Evolutionary conservation across 2,888 invertebrate genomes (phyloP), one percentile per base, ranked within the genome.

Genomic region (Andrena fulva): DNA sequence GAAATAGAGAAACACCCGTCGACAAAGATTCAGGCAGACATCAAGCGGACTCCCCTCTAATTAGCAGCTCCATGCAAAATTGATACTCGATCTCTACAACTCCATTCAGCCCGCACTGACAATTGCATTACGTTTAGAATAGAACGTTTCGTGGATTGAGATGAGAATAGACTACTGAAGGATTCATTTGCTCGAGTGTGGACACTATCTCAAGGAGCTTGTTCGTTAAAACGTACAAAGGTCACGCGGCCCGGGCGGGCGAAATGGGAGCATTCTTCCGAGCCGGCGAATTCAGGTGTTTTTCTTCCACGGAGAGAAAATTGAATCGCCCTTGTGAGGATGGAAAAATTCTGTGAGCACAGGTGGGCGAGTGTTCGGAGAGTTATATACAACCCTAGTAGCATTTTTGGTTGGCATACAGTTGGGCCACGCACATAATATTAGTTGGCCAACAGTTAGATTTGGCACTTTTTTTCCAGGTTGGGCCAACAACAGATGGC

Each of bases 261-360:
- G 62, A 29, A 35, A 62, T 20, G 27, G 56, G 16, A 20, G 24
- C 27, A 56, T 56, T 56, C 56, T 27, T 27, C 24, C 56, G 1
- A 56, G 60, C 62, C 20, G 33, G 20, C 35, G 62, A 62, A 62
- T 62, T 62, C 62, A 29, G 20, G 33, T 62, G 62, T 62, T 62
- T 62, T 35, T 62, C 62, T 62, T 62, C 35, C 5, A 4, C 62
- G 62, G 33, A 35, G 33, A 35, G 62, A 62, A 62, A 35, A n/a
- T 35, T 20, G 35, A 35, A 33, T 20, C 62, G 33, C 20, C 10
- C 24, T 10, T 24, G n/a, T 10, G 33, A 16, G 33, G 20, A 10
- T 20, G 33, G 33, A 35, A 62, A 62, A 33, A 35, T 62, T 33
- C 62, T 33, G 33, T 35, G 62, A 20, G 20, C 33, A 62, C 62